phyloP scores from a whole-genome alignment of 1,140 invertebrate genomes.

The Papilio glaucus region DNA sequence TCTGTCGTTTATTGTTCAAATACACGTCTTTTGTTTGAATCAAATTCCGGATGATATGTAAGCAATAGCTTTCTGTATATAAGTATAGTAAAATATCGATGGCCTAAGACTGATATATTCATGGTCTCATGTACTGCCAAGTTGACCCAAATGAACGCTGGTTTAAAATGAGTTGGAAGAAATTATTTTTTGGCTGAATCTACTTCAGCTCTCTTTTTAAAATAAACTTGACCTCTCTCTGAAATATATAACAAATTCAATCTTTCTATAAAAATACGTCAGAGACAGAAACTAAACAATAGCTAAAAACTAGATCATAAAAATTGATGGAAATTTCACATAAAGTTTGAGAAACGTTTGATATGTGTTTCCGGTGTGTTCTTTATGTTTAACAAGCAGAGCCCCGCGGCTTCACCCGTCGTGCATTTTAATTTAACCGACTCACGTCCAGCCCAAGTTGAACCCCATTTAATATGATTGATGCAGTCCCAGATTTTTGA shows the following conservation, averaged over 20 bases:
- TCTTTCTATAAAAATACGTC: slow-evolving; percentile 11
- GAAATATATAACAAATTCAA: background rate
- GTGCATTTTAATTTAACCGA: too few relatives aligned
- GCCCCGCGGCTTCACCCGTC: too few relatives aligned
- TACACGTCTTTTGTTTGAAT: background rate
- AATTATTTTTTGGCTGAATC: too few relatives aligned
- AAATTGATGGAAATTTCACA: background rate
- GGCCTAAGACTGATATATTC: too few relatives aligned
- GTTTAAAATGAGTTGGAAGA: too few relatives aligned
- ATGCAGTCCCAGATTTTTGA: too few relatives aligned
- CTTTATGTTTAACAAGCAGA: background rate
- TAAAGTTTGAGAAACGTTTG: slow-evolving; percentile 20
- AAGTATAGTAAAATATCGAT: too few relatives aligned
- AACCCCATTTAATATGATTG: too few relatives aligned
- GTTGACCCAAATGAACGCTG: background rate
- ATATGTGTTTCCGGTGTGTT: slow-evolving; percentile 7
- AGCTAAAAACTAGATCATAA: slow-evolving; percentile 12
- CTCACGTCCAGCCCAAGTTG: too few relatives aligned
- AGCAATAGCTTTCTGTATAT: too few relatives aligned
- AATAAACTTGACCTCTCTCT: slow-evolving; percentile 19
- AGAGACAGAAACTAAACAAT: slow-evolving; percentile 23
- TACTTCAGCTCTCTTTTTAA: background rate
- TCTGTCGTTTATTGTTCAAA: background rate
- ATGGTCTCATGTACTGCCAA: too few relatives aligned
- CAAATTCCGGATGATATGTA: background rate